phyloP scores from a whole-genome alignment of 1,140 invertebrate genomes.

The Argopecten irradians region DNA sequence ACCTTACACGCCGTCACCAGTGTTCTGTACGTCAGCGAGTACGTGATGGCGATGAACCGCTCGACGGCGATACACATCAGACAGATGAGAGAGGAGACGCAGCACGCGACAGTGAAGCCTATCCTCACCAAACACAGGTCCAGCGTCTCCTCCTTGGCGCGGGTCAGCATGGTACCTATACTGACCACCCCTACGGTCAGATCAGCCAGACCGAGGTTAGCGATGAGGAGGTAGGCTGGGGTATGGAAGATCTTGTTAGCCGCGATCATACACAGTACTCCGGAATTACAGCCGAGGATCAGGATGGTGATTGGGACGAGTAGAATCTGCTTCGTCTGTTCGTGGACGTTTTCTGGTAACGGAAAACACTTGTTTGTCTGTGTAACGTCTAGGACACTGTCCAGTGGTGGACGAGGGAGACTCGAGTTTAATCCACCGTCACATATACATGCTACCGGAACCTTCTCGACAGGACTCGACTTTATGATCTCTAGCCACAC shows the following conservation, averaged over 20 bases:
- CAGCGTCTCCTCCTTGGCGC: conserved; percentile 53
- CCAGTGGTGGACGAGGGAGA: neutral
- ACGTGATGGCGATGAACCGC: conserved; percentile 60
- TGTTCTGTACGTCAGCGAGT: conserved; percentile 52
- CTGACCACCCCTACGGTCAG: conserved; percentile 61
- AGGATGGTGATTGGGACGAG: conserved; percentile 59
- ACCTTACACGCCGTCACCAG: conserved; percentile 53
- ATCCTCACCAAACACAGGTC: conserved; percentile 57
- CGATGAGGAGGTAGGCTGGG: conserved; percentile 58
- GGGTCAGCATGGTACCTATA: conserved; percentile 57
- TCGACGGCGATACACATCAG: conserved; percentile 62
- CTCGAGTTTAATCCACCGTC: neutral
- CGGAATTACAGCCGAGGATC: conserved; percentile 57
- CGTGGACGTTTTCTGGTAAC: conserved; percentile 55
- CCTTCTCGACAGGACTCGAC: neutral
- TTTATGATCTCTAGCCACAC: neutral
- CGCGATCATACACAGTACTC: conserved; percentile 51
- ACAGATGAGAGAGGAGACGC: conserved; percentile 55
- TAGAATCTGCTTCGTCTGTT: conserved; percentile 55
- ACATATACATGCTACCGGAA: neutral
- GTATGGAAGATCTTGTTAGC: conserved; percentile 55
- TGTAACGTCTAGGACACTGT: neutral
- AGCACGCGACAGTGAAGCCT: conserved; percentile 53
- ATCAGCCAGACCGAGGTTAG: conserved; percentile 57
- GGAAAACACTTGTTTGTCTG: neutral